These are phyloP conservation scores for Ypsolopha scabrella DNA, from an alignment of 2,888 invertebrate species.

Conservation along the genomic window DNA sequence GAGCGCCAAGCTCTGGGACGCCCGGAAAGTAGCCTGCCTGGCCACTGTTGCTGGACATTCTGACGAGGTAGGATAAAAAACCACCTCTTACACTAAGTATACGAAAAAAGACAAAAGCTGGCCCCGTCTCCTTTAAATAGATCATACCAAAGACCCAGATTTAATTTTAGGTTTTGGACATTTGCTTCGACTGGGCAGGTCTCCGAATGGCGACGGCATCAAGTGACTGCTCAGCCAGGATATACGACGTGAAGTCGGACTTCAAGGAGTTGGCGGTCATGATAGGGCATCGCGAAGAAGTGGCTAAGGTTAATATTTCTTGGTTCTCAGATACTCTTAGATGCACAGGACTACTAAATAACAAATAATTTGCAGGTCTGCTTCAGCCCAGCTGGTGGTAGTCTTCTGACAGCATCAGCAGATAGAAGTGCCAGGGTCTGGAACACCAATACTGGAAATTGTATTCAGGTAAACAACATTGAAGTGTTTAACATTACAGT, in stretches of 20 bases:
- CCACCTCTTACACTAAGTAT: neutral
- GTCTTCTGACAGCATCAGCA: slow-evolving; percentile 80
- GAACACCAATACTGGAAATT: slow-evolving; percentile 75
- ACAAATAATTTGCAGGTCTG: slow-evolving; percentile 66
- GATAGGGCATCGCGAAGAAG: slow-evolving; percentile 76
- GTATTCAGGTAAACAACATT: slow-evolving; percentile 71
- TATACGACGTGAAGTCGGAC: slow-evolving; percentile 74
- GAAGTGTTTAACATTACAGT: too few species aligned
- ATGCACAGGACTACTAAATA: neutral
- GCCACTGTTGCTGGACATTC: slow-evolving; percentile 72
- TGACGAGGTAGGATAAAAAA: slow-evolving; percentile 63
- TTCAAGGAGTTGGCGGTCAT: slow-evolving; percentile 70
- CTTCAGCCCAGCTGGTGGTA: slow-evolving; percentile 83
- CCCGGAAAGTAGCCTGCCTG: slow-evolving; percentile 65
- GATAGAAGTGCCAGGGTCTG: slow-evolving; percentile 82
- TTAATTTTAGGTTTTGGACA: slow-evolving; percentile 73
- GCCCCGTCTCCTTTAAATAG: neutral
- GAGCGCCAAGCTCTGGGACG: slow-evolving; percentile 79
- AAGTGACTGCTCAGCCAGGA: slow-evolving; percentile 79
- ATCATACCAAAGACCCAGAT: neutral
- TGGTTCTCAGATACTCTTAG: neutral
- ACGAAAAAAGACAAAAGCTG: neutral
- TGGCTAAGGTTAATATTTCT: slow-evolving; percentile 68
- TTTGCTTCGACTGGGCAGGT: slow-evolving; percentile 82
- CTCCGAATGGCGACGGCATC: slow-evolving; percentile 79